Evolutionary conservation across 2,888 invertebrate species (phyloP).

Genomic region (Emmelina monodactyla): DNA sequence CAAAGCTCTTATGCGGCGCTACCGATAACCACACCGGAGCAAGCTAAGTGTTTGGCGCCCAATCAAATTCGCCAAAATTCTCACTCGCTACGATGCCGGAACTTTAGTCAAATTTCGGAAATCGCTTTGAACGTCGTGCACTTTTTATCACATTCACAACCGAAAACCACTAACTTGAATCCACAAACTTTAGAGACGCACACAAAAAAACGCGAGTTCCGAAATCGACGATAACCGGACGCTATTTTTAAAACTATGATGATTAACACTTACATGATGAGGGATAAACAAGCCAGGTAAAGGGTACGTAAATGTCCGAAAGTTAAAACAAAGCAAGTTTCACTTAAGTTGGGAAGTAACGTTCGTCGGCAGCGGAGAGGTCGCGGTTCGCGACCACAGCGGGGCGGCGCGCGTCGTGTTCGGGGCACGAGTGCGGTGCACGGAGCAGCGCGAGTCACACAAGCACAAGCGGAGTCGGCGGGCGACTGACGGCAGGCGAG

Average conservation of each 20-base stretch:
- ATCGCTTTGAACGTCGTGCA: conserved; percentile 23
- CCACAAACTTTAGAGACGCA: conserved; percentile 55
- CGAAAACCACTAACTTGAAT: conserved; percentile 39
- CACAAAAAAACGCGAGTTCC: conserved; percentile 49
- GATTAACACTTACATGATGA: conserved; percentile 63
- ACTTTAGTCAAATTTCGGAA: conserved; percentile 60
- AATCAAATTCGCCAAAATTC: no score
- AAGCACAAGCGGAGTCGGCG: conserved; percentile 67
- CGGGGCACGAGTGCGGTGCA: conserved; percentile 64
- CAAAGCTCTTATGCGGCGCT: conserved; percentile 44
- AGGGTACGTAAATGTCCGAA: conserved; percentile 53
- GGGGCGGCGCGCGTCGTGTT: conserved; percentile 64
- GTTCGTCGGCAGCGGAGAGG: conserved; percentile 67
- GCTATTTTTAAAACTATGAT: conserved; percentile 50
- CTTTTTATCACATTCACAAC: conserved; percentile 21
- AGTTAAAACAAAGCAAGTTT: conserved; percentile 61
- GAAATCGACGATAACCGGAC: conserved; percentile 50
- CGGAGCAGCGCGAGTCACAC: conserved; percentile 66
- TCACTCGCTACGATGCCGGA: conserved; percentile 39
- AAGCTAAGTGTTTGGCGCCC: conserved; percentile 21
- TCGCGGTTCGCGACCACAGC: conserved; percentile 69
- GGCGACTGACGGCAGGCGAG: conserved; percentile 64
- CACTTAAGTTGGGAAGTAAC: conserved; percentile 55
- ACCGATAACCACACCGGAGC: conserved; percentile 27
- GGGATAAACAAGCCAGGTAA: conserved; percentile 62